Evolutionary conservation across 2,797 vertebrate species (phyloP).

Genomic region (Platyrinchus mystaceus): DNA sequence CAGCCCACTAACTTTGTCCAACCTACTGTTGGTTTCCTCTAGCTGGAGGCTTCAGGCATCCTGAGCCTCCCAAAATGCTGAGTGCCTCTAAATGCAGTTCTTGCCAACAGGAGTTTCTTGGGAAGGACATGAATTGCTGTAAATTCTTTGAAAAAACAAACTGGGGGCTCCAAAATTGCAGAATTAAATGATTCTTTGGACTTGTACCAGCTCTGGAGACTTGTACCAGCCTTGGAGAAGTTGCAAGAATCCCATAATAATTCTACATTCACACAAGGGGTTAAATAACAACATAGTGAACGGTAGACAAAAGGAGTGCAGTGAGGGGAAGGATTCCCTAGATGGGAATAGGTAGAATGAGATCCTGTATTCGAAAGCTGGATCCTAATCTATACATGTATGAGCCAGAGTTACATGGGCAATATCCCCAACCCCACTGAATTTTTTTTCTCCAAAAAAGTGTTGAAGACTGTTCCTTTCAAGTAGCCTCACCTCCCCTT

Average conservation of each 20-base stretch:
- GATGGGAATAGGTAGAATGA: neutral
- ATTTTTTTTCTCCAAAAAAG: neutral
- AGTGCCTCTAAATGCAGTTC: neutral
- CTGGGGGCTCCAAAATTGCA: neutral
- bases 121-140: neutral
- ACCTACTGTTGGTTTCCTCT: neutral
- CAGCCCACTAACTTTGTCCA: neutral
- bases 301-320: neutral
- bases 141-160: neutral
- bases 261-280: neutral
- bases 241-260: neutral
- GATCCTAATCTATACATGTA: neutral
- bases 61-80: neutral
- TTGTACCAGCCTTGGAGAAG: neutral
- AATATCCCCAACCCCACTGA: neutral
- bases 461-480: neutral
- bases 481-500: neutral
- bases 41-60: neutral
- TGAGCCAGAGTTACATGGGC: neutral
- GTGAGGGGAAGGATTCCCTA: neutral
- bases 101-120: neutral
- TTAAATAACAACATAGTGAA: neutral
- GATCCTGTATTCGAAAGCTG: neutral
- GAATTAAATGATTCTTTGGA: neutral
- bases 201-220: neutral